Base-by-base conservation (phyloP, 2,888 invertebrate species). In the Adelognathus sp. region DNA sequence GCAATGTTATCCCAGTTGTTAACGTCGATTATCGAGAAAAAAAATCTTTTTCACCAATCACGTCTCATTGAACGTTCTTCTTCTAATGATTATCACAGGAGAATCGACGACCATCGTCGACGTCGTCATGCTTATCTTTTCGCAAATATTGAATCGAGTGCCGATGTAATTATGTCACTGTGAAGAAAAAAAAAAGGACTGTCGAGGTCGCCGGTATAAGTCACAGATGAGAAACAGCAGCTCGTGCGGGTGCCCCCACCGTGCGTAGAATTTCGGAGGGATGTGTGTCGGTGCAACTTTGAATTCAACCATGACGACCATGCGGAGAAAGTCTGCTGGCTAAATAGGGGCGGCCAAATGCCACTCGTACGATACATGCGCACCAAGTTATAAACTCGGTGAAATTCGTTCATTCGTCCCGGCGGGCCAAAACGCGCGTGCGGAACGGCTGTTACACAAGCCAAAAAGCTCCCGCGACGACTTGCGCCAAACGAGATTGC, bases 401-500 rank as follows among this genome's bases (percentile, higher is more conserved):
- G 58, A 81, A 81, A 81, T 75, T 29, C 58, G n/a, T 66, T 63
- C 73, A 72, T 77, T 78, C 67, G 73, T 67, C 61, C 50, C 66
- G 67, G 64, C 24, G 58, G 58, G 61, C 72, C 63, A 41, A 41
- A 54, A 67, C 66, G 71, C 66, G 71, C 63, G 74, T 78, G 56
- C 61, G 21, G 31, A 67, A 72, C 82, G 78, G 76, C 82, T 82
- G 81, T 80, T 81, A 72, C 78, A 33, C 60, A 64, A 60, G 52
- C 61, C 66, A 9, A 11, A 3, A 9, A 3, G 2, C 36, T n/a
- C 36, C 36, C n/a, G 7, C 67, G n/a, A n/a, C 58, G 79, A 81
- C 82, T 76, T 82, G 79, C 79, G 79, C 79, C 78, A 82, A 82
- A 80, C 80, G 83, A 81, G 82, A 83, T 83, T 82, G 82, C 81